Evolutionary conservation across 1,140 invertebrate genomes (phyloP), one percentile per base, ranked within the genome.

Genomic region (Heliconius melpomene): DNA sequence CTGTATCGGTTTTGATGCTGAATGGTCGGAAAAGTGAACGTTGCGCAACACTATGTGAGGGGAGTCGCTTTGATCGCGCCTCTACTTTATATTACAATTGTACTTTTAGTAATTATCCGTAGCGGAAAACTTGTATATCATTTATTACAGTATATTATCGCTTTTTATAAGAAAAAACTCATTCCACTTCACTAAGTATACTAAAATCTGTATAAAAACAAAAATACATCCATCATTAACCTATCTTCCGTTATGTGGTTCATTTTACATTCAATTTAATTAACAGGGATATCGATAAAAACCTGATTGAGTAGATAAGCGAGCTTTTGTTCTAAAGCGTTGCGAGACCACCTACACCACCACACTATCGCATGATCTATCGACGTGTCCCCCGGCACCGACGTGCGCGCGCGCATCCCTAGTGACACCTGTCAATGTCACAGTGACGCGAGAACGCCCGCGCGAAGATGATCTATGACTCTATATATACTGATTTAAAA

Each of bases 341-440:
- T 82, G 80, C 40, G 75, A 86, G 91, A 92, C 91, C 91, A 94
- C 91, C 91, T 82, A 80, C 83, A 80, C 81, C 71, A 80, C 88
- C 89, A 85, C 89, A 88, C 89, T 90, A 93, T 93, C 91, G 88
- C 86, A 93, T 91, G 89, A 93, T 93, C 90, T 92, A 93, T 92
- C 87, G 86, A 78, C 80, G 74, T 86, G 88, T 87, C 84, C 82
- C 80, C 80, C 81, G 79, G 87, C 89, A 90, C 88, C 88, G 90
- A 91, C 87, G 84, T 88, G 88, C 86, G 90, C 85, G 85, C 88
- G 88, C 86, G 85, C 88, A 88, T 86, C 86, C 80, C 84, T 82
- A 84, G 87, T 94, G 92, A 94, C 92, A 94, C 91, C 89, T 94
- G 92, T 94, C 92, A 94, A 86, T 92, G 90, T 91, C 89, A 89